Conservation (phyloP, 2,797 vertebrate species). For the Diplodus sargus region DNA sequence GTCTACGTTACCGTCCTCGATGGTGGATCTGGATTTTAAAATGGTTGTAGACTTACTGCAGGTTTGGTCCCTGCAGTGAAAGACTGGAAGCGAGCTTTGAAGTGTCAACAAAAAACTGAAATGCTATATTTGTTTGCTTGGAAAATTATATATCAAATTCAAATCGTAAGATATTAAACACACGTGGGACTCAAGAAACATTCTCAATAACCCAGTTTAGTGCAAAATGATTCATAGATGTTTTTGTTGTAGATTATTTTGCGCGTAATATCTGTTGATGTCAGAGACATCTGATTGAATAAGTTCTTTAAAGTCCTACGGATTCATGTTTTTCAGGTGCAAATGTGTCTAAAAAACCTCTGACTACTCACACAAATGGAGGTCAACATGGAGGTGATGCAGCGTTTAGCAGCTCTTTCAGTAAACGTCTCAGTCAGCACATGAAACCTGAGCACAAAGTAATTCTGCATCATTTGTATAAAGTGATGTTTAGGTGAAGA, state of each 20-base stretch:
- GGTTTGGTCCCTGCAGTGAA: neutral
- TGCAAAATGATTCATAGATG: neutral
- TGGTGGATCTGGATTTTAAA: conserved; percentile 18
- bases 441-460: conserved; percentile 1
- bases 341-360: neutral
- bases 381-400: neutral
- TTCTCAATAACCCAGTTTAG: neutral
- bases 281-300: neutral
- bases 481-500: neutral
- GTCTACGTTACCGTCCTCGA: neutral
- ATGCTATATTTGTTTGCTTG: neutral
- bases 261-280: neutral
- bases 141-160: neutral
- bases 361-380: neutral
- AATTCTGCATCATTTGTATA: neutral
- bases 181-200: neutral
- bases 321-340: neutral
- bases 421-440: neutral
- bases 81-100: neutral
- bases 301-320: neutral
- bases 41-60: conserved; percentile 3
- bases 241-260: neutral
- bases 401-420: neutral
- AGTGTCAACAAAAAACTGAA: neutral
- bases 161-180: neutral